A percentile compares a stretch with the other conserved stretches of the same genome.
These are phyloP conservation scores for Meghimatium bilineatum DNA, from an alignment of 2,888 invertebrate genomes.

Conservation along the genomic window DNA sequence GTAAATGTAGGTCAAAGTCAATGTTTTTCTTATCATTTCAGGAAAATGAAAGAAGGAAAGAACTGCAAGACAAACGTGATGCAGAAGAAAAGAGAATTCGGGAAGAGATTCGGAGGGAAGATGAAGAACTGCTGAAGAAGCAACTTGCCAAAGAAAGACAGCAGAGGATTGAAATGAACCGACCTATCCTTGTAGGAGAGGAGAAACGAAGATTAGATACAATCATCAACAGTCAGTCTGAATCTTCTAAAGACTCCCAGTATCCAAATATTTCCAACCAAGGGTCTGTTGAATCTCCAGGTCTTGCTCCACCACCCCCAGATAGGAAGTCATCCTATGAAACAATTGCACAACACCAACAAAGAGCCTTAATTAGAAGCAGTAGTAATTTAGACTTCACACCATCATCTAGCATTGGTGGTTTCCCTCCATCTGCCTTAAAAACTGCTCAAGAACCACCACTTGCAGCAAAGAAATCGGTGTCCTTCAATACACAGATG, in stretches of 20 bases:
- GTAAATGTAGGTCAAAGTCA: neutral
- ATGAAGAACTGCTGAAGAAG: constrained; percentile 62
- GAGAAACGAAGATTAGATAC: constrained; percentile 58
- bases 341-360: constrained; percentile 46
- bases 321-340: constrained; percentile 90
- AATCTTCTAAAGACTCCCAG: constrained; percentile 19
- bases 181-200: constrained; percentile 64
- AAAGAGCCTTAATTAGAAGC: constrained; percentile 28
- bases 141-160: constrained; percentile 31
- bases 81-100: constrained; percentile 76
- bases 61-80: constrained; percentile 77
- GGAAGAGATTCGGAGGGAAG: constrained; percentile 78
- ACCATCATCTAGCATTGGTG: neutral
- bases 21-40: constrained; percentile 47
- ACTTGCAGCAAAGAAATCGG: constrained; percentile 75
- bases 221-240: neutral
- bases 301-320: constrained; percentile 81
- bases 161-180: constrained; percentile 49
- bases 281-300: neutral
- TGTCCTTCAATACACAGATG: constrained; percentile 77
- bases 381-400: constrained; percentile 17
- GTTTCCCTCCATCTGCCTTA: constrained; percentile 32
- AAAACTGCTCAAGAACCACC: constrained; percentile 42
- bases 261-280: constrained; percentile 30
- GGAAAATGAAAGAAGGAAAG: constrained; percentile 72